phyloP scores from a whole-genome alignment of 2,888 invertebrate species.

The Himalopsyche japonica region DNA sequence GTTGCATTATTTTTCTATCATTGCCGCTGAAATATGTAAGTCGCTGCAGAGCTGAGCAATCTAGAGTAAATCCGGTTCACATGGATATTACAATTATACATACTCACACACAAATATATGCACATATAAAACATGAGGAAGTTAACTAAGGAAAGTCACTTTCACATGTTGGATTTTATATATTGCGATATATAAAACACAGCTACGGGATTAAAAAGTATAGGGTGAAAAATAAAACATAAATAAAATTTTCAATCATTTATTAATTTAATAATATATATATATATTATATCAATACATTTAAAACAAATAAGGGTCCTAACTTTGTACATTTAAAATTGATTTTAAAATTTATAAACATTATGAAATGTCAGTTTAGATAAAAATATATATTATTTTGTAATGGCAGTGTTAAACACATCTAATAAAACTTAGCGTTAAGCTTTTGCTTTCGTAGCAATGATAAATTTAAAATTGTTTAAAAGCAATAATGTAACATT shows the following conservation, averaged over 20 bases:
- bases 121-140: no score
- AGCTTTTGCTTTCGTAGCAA: background rate
- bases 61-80: no score
- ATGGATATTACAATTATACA: no score
- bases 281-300: constrained; percentile 13
- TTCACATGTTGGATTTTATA: no score
- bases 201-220: no score
- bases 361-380: background rate
- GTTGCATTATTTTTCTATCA: no score
- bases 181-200: no score
- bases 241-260: constrained; percentile 20
- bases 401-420: constrained; percentile 28
- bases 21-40: no score
- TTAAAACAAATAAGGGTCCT: constrained; percentile 12
- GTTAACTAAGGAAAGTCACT: no score
- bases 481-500: background rate
- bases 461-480: background rate
- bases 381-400: background rate
- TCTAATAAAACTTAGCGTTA: constrained; percentile 6
- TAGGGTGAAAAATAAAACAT: background rate
- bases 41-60: no score
- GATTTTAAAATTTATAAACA: background rate
- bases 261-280: constrained; percentile 7
- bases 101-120: no score
- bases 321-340: constrained; percentile 27